Evolutionary conservation across 1,140 invertebrate species (phyloP), one percentile per base, ranked within the genome.

Genomic region (Atta colombica): DNA sequence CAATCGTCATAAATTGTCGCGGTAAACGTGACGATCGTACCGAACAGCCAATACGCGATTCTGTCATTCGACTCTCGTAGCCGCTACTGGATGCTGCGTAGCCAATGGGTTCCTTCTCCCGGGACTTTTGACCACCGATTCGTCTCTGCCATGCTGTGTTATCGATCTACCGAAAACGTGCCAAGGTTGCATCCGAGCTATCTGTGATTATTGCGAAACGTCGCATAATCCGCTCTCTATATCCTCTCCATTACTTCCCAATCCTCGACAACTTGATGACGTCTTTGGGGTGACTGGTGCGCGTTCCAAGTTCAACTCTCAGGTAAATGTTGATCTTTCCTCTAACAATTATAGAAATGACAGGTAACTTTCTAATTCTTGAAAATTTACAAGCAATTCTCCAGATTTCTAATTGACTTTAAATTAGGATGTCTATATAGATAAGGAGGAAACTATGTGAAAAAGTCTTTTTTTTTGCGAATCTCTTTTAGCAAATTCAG

Each of bases 1-100:
- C 92, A 92, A 92, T 92, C 91, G 92, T 92, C 92, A 92, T 92
- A 92, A 92, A 92, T 92, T 92, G 90, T 92, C 91, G 88, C 63
- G 63, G 66, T 10, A 75, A 71, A 92, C 92, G 92, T 92, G 92
- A 92, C 87, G 84, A 91, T 90, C 87, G 84, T 92, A 92, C 92
- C 84, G 90, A 92, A 66, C 77, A 89, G 88, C 91, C 91, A 92
- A 92, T 92, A 87, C 63, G 65, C 86, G 77, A 68, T 60, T 89
- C 90, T 90, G 87, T 91, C 90, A 92, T 91, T 90, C 82, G 88
- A 85, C 61, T 85, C 80, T 88, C 60, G 75, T 65, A 75, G 61
- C 66, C 60, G 61, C 65, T 39, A 45, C 63, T 63, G 60, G 69
- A 58, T 72, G 80, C 74, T 68, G 68, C 75, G 55, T 72, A 84